Evolutionary conservation across 1,140 invertebrate genomes (phyloP), one percentile per base, ranked within the genome.

Genomic region (Parapsyche elsis): DNA sequence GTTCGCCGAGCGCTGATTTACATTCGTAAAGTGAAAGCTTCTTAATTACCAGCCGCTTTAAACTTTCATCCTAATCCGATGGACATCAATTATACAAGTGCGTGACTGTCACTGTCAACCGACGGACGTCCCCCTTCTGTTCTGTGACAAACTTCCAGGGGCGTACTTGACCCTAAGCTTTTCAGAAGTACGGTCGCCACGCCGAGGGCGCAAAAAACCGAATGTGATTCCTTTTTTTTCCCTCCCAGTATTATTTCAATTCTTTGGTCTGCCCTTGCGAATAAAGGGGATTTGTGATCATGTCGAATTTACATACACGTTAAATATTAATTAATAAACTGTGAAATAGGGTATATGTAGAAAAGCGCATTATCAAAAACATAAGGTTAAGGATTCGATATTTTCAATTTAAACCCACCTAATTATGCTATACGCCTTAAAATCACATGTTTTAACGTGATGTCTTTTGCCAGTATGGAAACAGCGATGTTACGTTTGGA

Each of bases 71-170:
- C 73, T 75, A 75, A 75, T 75, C 73, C 73, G 73, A 75, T 30
- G 73, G 73, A 75, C 73, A 75, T 75, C 73, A 75, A 75, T 75
- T 75, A 75, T 59, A 59, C 73, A 59, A 75, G 23, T 75, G 44
- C 73, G 73, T 75, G 73, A 53, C 73, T 75, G 73, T 75, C 73
- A 75, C 73, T 75, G 46, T 59, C 73, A 75, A 73, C 38, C 64
- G 64, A 67, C 24, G 64, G 26, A 67, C 24, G 21, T 67, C 21
- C 21, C 64, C 23, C 2, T 61, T 61, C 21, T 61, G 59, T 61
- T 61, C n/a, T 16, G 1, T 23, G 21, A 26, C 21, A 67, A 67
- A 67, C 19, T 67, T 67, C 64, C 16, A 53, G 16, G 49, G 21
- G 64, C 24, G 24, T 30, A 67, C 64, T 67, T 67, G 64, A 67